Evolutionary conservation across 2,113 vertebrate species (phyloP).

Genomic region (Carassius gibelio): DNA sequence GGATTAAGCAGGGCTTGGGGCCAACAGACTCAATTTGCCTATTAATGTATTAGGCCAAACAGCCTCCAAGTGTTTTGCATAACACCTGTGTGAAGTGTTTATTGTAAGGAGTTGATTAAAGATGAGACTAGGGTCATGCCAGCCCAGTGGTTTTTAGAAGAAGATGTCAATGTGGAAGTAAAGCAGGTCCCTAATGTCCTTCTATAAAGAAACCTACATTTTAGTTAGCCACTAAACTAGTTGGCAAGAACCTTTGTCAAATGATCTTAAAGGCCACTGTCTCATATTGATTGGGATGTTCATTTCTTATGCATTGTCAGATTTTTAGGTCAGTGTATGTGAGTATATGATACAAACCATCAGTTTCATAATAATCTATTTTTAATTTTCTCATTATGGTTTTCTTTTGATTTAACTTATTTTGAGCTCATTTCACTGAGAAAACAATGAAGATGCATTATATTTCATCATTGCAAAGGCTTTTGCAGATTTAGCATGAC

Average conservation of each 20-base stretch:
- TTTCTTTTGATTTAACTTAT: neutral
- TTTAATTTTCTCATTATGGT: neutral
- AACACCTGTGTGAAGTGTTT: constrained; percentile 5
- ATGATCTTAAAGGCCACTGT: neutral
- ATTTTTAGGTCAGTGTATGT: neutral
- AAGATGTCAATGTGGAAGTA: neutral
- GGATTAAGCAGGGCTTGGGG: neutral
- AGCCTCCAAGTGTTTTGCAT: constrained; percentile 18
- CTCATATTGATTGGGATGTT: neutral
- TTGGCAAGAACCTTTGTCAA: neutral
- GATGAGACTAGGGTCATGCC: neutral
- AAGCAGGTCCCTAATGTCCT: neutral
- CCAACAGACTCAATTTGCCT: constrained; percentile 7
- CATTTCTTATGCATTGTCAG: neutral
- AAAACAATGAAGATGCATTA: neutral
- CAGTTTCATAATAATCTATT: neutral
- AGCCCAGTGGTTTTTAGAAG: constrained; percentile 3
- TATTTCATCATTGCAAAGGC: neutral
- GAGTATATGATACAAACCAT: neutral
- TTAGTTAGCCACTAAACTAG: neutral
- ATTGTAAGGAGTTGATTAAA: constrained; percentile 21
- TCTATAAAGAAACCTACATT: neutral
- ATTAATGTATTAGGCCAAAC: constrained; percentile 17
- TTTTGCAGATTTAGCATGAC: neutral
- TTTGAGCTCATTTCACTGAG: neutral